Base-by-base conservation (phyloP, 2,888 invertebrate genomes). In the Nysson spinosus region DNA sequence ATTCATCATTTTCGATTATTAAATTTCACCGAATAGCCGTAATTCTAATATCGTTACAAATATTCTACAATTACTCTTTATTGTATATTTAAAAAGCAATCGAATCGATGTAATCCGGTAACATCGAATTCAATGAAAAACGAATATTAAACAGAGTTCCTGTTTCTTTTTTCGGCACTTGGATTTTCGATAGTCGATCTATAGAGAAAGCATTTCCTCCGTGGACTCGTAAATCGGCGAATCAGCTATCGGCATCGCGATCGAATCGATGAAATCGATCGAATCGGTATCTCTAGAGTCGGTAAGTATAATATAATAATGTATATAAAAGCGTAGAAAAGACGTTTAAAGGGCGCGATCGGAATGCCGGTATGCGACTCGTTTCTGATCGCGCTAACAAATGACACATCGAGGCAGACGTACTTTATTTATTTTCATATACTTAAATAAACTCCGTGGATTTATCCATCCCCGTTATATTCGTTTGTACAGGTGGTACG, bases 291-390 rank as follows among this genome's bases (percentile, higher is more conserved):
- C n/a, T n/a, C n/a, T n/a, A n/a, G n/a, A n/a, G n/a, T n/a, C n/a
- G n/a, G n/a, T n/a, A n/a, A n/a, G n/a, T 40, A 54, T 58, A 57
- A 46, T 57, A 66, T 32, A 39, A 39, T 64, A 52, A 62, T 34
- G 54, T 55, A 54, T 60, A 67, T 67, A 68, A 71, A 71, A 72
- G 57, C 64, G 61, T 64, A 64, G 24, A 71, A 71, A 64, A 61
- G 55, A 66, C 52, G 40, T 61, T 52, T 57, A 16, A 16, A 7
- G 20, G 26, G 43, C 19, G 26, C 56, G 42, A 16, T 6, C 16
- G 37, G 20, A 40, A 44, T 5, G 9, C 17, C 20, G 39, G 37
- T 12, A 4, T 4, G 37, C 47, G 28, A 44, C 28, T 52, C 51
- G 47, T 51, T 65, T 56, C 52, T n/a, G 42, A 14, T 49, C 17